A percentile compares a stretch with the other conserved stretches of the same genome.
Conservation (phyloP, 2,797 vertebrate species). For the Pachyuromys duprasi region DNA sequence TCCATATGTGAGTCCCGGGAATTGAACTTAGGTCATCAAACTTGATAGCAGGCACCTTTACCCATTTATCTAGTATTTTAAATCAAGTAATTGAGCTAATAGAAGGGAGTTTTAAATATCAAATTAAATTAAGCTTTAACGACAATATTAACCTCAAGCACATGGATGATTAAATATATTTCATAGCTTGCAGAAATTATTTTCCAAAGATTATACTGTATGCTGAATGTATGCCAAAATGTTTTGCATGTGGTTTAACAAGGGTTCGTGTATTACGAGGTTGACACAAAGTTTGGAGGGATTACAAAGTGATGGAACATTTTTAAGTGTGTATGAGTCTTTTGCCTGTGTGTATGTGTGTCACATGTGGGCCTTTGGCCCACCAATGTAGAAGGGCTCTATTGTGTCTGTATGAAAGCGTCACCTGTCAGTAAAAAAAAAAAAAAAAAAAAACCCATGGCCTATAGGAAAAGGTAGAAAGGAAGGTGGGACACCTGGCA, state of each 20-base stretch:
- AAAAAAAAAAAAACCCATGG: no score
- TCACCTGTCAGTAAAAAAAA: no score
- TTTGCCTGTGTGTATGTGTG: background rate
- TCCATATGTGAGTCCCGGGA: background rate
- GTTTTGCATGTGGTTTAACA: background rate
- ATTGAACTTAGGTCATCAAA: background rate
- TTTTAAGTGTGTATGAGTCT: background rate
- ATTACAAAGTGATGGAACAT: background rate
- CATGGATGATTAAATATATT: background rate
- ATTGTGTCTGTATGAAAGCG: no score
- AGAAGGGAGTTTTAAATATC: background rate
- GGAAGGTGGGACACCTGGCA: no score
- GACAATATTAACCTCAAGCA: background rate
- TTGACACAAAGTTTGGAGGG: background rate
- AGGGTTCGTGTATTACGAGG: background rate
- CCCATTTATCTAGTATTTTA: background rate
- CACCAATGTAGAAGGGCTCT: no score
- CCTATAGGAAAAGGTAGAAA: no score
- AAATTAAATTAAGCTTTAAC: conserved; percentile 14
- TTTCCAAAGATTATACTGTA: background rate
- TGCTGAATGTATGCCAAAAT: background rate
- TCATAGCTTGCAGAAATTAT: background rate
- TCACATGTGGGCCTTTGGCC: background rate
- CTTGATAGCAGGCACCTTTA: background rate
- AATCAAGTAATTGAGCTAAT: background rate